phyloP scores from a whole-genome alignment of 2,113 vertebrate genomes.

The Pachypanchax playfairii region DNA sequence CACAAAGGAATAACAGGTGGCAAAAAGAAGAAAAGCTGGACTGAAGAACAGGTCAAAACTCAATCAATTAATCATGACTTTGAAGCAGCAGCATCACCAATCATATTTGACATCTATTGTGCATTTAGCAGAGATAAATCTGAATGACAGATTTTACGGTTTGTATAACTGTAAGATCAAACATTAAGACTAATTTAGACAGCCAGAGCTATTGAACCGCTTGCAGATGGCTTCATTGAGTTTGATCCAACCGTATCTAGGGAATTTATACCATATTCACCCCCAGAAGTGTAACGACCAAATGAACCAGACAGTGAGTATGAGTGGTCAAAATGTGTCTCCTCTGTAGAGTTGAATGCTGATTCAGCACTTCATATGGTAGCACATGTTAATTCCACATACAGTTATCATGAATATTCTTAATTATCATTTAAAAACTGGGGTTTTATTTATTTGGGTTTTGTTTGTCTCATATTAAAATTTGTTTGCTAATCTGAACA shows the following conservation, averaged over 20 bases:
- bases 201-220: not conserved
- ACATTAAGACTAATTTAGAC: not conserved
- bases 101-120: conserved; percentile 42
- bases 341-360: no score
- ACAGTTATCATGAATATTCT: no score
- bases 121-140: conserved; percentile 28
- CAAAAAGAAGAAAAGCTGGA: conserved; percentile 23
- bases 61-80: conserved; percentile 39
- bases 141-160: conserved; percentile 7
- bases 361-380: no score
- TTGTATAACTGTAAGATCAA: not conserved
- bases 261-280: not conserved
- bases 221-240: not conserved
- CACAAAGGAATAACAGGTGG: conserved; percentile 56
- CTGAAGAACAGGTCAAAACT: conserved; percentile 35
- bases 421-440: no score
- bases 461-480: no score
- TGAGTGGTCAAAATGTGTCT: no score
- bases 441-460: no score
- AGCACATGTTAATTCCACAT: no score
- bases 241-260: not conserved
- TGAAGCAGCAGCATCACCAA: not conserved
- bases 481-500: no score
- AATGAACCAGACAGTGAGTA: no score
- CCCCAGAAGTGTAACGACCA: no score